Evolutionary conservation across 2,113 vertebrate species (phyloP).

Genomic region (Ahaetulla prasina): DNA sequence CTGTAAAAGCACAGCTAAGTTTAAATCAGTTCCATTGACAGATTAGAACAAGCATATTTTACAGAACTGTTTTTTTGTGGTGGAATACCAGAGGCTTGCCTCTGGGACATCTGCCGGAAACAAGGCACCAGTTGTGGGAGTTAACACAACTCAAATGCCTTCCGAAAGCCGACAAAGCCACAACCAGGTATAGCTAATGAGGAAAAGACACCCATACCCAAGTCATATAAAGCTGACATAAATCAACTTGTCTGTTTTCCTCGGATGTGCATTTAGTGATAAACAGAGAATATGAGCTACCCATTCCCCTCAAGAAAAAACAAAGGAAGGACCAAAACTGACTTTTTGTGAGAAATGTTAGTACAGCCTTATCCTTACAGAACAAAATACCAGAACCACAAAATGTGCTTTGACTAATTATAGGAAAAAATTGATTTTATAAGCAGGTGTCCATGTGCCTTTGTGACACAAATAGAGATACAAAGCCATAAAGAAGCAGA

Average conservation of each 20-base stretch:
- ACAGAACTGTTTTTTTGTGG: slow-evolving; percentile 82
- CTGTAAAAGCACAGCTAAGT: slow-evolving; percentile 23
- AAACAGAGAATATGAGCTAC: slow-evolving; percentile 51
- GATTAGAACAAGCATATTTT: slow-evolving; percentile 57
- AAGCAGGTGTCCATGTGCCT: background rate
- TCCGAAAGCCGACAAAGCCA: slow-evolving; percentile 75
- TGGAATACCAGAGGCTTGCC: slow-evolving; percentile 73
- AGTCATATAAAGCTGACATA: slow-evolving; percentile 57
- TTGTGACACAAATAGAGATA: background rate
- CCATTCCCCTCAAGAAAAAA: slow-evolving; percentile 42
- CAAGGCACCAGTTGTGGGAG: slow-evolving; percentile 83
- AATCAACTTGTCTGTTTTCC: slow-evolving; percentile 57
- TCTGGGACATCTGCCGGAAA: slow-evolving; percentile 91
- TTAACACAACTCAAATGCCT: slow-evolving; percentile 73
- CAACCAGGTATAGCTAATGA: slow-evolving; percentile 69
- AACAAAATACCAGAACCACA: slow-evolving; percentile 27
- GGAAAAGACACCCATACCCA: slow-evolving; percentile 35
- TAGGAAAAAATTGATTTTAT: slow-evolving; percentile 37
- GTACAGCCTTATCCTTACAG: slow-evolving; percentile 43
- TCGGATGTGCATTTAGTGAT: slow-evolving; percentile 45
- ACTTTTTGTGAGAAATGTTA: slow-evolving; percentile 43
- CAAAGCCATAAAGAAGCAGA: background rate
- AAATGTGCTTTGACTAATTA: slow-evolving; percentile 63
- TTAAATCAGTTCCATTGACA: slow-evolving; percentile 40
- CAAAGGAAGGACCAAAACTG: slow-evolving; percentile 6